Percentiles rank a stretch among this genome's conserved stretches.
Conservation (phyloP, 1,140 invertebrate genomes). For the Tigriopus japonicus region DNA sequence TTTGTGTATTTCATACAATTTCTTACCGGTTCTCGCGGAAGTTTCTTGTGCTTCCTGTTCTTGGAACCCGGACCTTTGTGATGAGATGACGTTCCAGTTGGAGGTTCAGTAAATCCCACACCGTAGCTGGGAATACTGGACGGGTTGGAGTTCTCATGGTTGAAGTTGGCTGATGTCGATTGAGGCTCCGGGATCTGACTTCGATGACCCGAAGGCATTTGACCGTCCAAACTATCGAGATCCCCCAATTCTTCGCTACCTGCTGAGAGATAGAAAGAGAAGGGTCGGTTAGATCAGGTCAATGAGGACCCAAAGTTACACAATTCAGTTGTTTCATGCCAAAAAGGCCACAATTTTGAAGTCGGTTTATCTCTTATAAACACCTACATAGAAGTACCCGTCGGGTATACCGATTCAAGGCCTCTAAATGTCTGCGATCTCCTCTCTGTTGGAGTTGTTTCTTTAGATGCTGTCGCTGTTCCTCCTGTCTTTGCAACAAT, state of each 20-base stretch:
- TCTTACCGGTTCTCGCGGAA: too few species aligned
- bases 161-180: too few species aligned
- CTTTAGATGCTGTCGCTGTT: background rate
- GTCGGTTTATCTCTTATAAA: too few species aligned
- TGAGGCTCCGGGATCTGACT: too few species aligned
- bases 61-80: conserved; percentile 18
- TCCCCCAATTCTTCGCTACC: background rate
- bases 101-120: background rate
- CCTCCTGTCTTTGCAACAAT: conserved; percentile 1
- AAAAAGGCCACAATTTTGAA: too few species aligned
- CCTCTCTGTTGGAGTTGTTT: background rate
- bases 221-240: conserved; percentile 2
- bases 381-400: too few species aligned
- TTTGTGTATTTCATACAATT: too few species aligned
- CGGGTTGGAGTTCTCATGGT: background rate
- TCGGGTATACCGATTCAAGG: too few species aligned
- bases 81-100: conserved; percentile 9
- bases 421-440: background rate
- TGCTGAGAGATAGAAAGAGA: too few species aligned
- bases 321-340: too few species aligned
- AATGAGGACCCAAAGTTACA: too few species aligned
- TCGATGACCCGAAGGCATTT: background rate
- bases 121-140: background rate
- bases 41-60: conserved; percentile 20
- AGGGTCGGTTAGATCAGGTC: too few species aligned